phyloP scores from a whole-genome alignment of 1,140 invertebrate genomes.

The Druon quercuslanigerum region DNA sequence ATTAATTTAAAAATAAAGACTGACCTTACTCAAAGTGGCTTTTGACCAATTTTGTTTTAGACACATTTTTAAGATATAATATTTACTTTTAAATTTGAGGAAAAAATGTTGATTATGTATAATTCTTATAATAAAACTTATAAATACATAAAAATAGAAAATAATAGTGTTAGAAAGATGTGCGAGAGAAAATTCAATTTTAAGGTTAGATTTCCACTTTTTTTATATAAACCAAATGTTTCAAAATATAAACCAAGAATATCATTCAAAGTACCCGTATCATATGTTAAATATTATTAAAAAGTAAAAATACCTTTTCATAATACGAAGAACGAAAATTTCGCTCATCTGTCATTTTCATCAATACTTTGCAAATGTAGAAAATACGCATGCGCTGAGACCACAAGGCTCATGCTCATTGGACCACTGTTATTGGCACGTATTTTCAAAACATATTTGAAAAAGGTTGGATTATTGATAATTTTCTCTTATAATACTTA shows the following conservation, averaged over 20 bases:
- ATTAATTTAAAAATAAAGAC: no score
- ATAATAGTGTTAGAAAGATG: not conserved
- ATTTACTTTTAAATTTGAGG: not conserved
- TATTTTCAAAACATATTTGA: no score
- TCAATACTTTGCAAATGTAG: no score
- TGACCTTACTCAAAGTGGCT: no score
- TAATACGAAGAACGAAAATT: constrained; percentile 95
- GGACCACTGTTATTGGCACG: no score
- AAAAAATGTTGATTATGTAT: not conserved
- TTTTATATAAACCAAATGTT: not conserved
- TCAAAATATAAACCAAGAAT: not conserved
- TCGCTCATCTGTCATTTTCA: constrained; percentile 79
- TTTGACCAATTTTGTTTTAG: no score
- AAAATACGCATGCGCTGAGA: no score
- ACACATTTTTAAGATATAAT: no score
- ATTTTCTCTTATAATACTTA: no score
- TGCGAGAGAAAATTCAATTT: not conserved
- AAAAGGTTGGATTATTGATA: no score
- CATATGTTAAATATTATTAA: not conserved
- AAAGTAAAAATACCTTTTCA: constrained; percentile 79
- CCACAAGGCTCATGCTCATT: no score
- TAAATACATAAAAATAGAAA: not conserved
- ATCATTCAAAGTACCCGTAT: not conserved
- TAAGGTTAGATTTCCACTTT: not conserved
- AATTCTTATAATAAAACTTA: not conserved